Evolutionary conservation across 1,140 invertebrate genomes (phyloP).

Genomic region (Orussus abietinus): DNA sequence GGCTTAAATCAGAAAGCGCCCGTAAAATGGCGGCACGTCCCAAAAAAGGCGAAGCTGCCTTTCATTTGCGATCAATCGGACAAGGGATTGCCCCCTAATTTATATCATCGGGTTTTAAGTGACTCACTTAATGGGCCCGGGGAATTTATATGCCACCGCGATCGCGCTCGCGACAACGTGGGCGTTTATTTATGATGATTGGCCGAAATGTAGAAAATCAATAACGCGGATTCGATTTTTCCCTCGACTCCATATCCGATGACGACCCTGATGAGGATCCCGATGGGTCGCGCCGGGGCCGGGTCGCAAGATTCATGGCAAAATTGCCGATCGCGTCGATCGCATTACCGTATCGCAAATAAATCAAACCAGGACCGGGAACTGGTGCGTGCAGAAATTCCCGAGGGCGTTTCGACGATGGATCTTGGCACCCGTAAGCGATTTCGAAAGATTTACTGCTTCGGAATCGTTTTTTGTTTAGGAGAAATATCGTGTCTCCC

Average conservation of each 20-base stretch:
- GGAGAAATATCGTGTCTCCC: too few species aligned
- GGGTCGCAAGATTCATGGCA: conserved; percentile 14
- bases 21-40: conserved; percentile 13
- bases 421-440: too few species aligned
- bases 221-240: too few species aligned
- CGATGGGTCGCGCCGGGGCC: conserved; percentile 17
- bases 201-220: too few species aligned
- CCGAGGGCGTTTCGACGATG: too few species aligned
- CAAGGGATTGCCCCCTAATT: conserved; percentile 29
- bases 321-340: too few species aligned
- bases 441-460: too few species aligned
- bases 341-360: too few species aligned
- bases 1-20: too few species aligned
- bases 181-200: conserved; percentile 34
- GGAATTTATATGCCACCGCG: conserved; percentile 29
- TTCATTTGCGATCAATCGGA: conserved; percentile 22
- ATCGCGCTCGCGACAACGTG: conserved; percentile 20
- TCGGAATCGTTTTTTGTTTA: too few species aligned
- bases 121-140: conserved; percentile 21
- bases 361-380: too few species aligned
- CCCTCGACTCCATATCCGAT: conserved; percentile 24
- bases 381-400: too few species aligned
- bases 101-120: conserved; percentile 30
- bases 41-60: background rate
- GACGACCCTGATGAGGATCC: conserved; percentile 25